phyloP scores from a whole-genome alignment of 2,888 invertebrate genomes.

The Cataglyphis cursor region DNA sequence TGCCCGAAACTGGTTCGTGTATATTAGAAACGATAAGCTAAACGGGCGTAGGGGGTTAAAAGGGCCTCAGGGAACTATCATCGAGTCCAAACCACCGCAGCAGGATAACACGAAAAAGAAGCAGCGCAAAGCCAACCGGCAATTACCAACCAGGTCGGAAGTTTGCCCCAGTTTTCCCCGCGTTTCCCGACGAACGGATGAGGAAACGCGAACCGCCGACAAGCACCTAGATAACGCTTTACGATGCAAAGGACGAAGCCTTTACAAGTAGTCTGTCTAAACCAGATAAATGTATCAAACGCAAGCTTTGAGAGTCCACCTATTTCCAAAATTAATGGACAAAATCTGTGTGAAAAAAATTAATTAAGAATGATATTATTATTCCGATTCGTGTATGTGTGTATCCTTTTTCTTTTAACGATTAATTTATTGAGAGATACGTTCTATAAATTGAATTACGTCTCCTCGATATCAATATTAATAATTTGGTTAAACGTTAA shows the following conservation, averaged over 20 bases:
- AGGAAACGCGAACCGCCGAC: slow-evolving; percentile 3
- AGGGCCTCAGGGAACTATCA: slow-evolving; percentile 19
- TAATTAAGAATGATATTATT: neutral
- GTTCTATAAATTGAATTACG: neutral
- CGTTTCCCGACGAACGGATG: slow-evolving; percentile 31
- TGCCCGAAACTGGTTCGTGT: slow-evolving; percentile 15
- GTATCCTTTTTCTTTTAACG: neutral
- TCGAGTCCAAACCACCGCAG: neutral
- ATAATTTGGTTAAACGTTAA: neutral
- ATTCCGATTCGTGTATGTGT: neutral
- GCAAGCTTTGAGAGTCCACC: neutral
- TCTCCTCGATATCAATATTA: neutral
- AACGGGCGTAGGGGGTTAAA: neutral
- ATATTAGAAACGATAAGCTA: slow-evolving; percentile 11
- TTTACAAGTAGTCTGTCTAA: slow-evolving; percentile 7
- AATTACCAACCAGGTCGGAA: slow-evolving; percentile 60
- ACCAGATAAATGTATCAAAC: slow-evolving; percentile 19
- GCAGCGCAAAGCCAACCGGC: slow-evolving; percentile 46
- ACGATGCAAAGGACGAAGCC: neutral
- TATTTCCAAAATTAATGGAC: neutral
- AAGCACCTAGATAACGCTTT: slow-evolving; percentile 27
- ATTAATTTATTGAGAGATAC: neutral
- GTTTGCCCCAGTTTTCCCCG: slow-evolving; percentile 63
- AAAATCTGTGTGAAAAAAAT: neutral
- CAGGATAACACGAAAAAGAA: slow-evolving; percentile 44